Evolutionary conservation across 2,797 vertebrate species (phyloP), one percentile per base, ranked within the genome.

Genomic region (Triplophysa yarkandensis): DNA sequence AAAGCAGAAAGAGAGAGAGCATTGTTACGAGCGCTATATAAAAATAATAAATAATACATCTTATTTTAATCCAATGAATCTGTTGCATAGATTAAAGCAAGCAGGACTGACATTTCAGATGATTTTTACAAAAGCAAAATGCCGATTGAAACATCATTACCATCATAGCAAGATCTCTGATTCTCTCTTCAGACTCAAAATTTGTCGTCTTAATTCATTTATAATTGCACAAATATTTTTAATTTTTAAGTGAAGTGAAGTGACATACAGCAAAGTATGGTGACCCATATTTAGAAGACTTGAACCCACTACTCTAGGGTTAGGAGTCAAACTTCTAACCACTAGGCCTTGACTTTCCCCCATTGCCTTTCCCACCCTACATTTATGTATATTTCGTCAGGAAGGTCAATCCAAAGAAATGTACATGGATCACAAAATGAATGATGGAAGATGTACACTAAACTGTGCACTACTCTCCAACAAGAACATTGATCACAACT

Each of bases 61-160:
- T 69, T 80, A 77, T 60, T 80, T 76, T 84, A 85, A 85, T 79
- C 68, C 82, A 83, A 88, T 71, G 83, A 87, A 83, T 90, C 89
- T 89, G 90, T 93, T 92, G 91, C 91, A 93, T 92, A 92, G 91
- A 89, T 91, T 76, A 84, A 92, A 91, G 90, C 90, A 90, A 92
- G 91, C 90, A 90, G 88, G 86, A 87, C 84, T 74, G 79, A 83
- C 72, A 78, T 74, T 80, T 84, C 77, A 74, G 80, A 74, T 69
- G 67, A 68, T 36, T 77, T 54, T 78, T 83, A 87, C 72, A 82
- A 74, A 82, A 71, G 68, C 61, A 32, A 44, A 71, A 61, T 46
- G 63, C 80, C 71, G 83, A 81, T 79, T 79, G 81, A 87, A 73
- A 81, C 83, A 86, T 74, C 27, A 55, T 55, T 34, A 60, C 23